Percentiles rank a stretch among this genome's conserved stretches.
Evolutionary conservation across 2,888 invertebrate species (phyloP).

Genomic region (Colletes collaris): DNA sequence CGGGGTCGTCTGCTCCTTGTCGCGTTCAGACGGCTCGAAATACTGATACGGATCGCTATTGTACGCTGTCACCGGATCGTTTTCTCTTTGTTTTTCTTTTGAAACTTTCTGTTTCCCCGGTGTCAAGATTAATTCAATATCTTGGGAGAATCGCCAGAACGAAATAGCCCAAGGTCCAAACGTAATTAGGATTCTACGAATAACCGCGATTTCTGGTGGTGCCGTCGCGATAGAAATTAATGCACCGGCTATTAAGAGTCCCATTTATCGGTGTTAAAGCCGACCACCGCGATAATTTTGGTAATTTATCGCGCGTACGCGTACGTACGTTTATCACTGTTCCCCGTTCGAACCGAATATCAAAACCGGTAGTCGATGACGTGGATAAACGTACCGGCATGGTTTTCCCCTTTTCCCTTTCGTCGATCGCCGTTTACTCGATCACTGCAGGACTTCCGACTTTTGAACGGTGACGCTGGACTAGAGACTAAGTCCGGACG

Average conservation of each 20-base stretch:
- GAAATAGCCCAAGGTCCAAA: constrained; percentile 51
- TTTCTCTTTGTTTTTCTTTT: not conserved
- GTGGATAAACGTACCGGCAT: constrained; percentile 79
- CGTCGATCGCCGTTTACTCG: constrained; percentile 57
- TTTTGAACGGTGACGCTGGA: constrained; percentile 77
- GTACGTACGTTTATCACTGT: not conserved
- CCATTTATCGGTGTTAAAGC: not conserved
- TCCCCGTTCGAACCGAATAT: not conserved
- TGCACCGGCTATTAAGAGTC: not conserved
- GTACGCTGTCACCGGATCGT: not conserved
- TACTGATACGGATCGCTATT: too few relatives aligned
- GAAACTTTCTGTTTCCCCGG: not conserved
- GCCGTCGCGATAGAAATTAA: constrained; percentile 24
- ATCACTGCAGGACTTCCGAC: constrained; percentile 58
- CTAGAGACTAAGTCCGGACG: constrained; percentile 79
- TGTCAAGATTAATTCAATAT: constrained; percentile 43
- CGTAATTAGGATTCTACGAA: constrained; percentile 55
- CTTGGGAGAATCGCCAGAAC: constrained; percentile 49
- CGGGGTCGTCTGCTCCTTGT: too few relatives aligned
- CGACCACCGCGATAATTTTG: not conserved
- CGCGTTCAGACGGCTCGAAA: too few relatives aligned
- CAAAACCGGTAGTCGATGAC: not conserved
- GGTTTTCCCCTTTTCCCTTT: constrained; percentile 44
- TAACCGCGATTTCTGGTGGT: constrained; percentile 16
- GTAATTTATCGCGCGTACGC: not conserved